phyloP scores from a whole-genome alignment of 2,797 vertebrate genomes.

The Melanotaenia trifasciata region DNA sequence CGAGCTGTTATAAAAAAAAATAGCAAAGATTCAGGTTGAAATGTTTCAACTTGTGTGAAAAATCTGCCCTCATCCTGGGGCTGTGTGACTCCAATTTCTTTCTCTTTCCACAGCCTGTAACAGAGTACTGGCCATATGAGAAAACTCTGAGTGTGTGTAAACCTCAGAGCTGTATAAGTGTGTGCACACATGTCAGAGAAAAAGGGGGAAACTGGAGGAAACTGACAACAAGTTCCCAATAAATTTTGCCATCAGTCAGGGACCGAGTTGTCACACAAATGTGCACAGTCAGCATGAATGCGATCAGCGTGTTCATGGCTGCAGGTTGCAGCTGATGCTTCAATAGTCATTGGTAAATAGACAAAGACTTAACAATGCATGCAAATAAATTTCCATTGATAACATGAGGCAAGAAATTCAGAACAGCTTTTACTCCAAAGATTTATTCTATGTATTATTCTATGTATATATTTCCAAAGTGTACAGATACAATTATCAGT shows the following conservation, averaged over 20 bases:
- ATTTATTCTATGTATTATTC: no score
- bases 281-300: background rate
- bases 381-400: slow-evolving; percentile 3
- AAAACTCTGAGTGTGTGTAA: no score
- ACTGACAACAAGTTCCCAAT: no score
- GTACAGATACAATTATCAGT: no score
- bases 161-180: no score
- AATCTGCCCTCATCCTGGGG: background rate
- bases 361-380: background rate
- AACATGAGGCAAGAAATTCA: background rate
- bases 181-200: no score
- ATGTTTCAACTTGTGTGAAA: slow-evolving; percentile 7
- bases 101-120: slow-evolving; percentile 2
- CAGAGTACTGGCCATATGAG: background rate
- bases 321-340: slow-evolving; percentile 3
- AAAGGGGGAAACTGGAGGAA: no score
- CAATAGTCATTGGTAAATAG: background rate
- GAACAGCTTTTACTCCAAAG: background rate
- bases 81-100: slow-evolving; percentile 11
- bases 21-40: slow-evolving; percentile 2
- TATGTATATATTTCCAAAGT: no score
- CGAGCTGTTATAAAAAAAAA: background rate
- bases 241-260: no score
- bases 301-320: background rate
- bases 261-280: slow-evolving; percentile 7